Base-by-base conservation (phyloP, 2,888 invertebrate genomes). In the Tigriopus californicus region DNA sequence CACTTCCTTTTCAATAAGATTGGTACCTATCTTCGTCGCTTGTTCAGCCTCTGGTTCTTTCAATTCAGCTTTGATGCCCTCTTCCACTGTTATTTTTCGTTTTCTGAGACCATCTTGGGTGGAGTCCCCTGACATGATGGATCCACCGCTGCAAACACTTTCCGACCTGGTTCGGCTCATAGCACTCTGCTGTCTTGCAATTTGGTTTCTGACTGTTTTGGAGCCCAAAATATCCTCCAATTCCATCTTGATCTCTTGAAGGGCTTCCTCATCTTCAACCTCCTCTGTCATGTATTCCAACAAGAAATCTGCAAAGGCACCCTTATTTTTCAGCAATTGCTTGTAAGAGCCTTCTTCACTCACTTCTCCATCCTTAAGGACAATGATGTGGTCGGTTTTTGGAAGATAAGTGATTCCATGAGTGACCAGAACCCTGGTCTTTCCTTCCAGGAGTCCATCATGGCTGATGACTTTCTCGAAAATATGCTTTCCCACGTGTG, bases 361-460 rank as follows among this genome's bases (percentile, higher is more conserved):
- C 18, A 97, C 79, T 66, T 79, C 77, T 0, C 95, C 97, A 66
- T 85, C 78, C 67, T 83, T 83, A 67, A 98, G 71, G 2, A 97
- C 95, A 63, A 92, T 73, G 64, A 98, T 90, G 66, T 84, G 77
- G 73, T 97, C 89, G 1, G 87, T 86, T 67, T 87, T 81, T 0
- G 91, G 85, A 65, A 97, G 76, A 73, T 87, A 94, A 11, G 90
- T 87, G 58, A 97, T 83, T 64, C 89, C 86, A 71, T 98, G 95
- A 0, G 97, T 98, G 24, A 97, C 95, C 66, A 97, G 77, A 51
- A 98, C 73, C 62, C 95, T 78, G 0, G 95, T 94, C 75, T 83
- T 86, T 65, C 74, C 72, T 65, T 80, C 79, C 56, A 89, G 73
- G 13, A 88, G 65, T 12, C 56, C 56, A 18, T 68, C 66, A 0